phyloP scores from a whole-genome alignment of 2,888 invertebrate species.

The Heterodera filipjevi region DNA sequence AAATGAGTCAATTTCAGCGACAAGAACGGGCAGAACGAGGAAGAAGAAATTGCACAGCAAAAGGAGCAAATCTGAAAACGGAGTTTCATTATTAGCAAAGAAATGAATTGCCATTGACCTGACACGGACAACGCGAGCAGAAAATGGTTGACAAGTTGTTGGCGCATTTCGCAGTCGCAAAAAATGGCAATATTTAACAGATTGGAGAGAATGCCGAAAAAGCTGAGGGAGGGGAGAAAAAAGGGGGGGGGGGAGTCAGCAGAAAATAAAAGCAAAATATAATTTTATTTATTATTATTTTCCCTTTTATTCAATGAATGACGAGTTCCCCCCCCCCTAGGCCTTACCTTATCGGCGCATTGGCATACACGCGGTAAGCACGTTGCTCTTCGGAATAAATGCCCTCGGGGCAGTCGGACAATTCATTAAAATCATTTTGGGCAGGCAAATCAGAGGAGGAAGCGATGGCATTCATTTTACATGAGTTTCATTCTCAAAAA shows the following conservation, averaged over 20 bases:
- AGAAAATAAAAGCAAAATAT: no score
- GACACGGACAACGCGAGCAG: constrained; percentile 51
- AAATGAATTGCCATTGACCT: constrained; percentile 32
- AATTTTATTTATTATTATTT: no score
- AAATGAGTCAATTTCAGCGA: constrained; percentile 50
- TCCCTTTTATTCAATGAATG: no score
- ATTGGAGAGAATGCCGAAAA: constrained; percentile 60
- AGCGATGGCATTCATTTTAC: constrained; percentile 13
- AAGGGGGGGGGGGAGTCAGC: background rate
- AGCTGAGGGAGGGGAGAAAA: constrained; percentile 43
- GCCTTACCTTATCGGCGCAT: constrained; percentile 34
- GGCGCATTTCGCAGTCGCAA: constrained; percentile 60
- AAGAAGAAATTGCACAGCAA: constrained; percentile 64
- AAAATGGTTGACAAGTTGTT: constrained; percentile 60
- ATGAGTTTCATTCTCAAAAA: background rate
- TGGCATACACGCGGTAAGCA: constrained; percentile 44
- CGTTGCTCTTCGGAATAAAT: constrained; percentile 42
- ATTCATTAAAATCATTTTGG: constrained; percentile 13
- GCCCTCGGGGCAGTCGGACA: constrained; percentile 38
- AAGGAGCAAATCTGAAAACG: constrained; percentile 55
- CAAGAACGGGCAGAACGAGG: constrained; percentile 62
- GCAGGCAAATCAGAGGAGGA: constrained; percentile 13
- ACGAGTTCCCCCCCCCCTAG: background rate
- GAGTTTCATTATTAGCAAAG: background rate
- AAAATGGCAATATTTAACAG: constrained; percentile 61